Conservation (phyloP, 2,888 invertebrate genomes). For the Rhagium mordax region DNA sequence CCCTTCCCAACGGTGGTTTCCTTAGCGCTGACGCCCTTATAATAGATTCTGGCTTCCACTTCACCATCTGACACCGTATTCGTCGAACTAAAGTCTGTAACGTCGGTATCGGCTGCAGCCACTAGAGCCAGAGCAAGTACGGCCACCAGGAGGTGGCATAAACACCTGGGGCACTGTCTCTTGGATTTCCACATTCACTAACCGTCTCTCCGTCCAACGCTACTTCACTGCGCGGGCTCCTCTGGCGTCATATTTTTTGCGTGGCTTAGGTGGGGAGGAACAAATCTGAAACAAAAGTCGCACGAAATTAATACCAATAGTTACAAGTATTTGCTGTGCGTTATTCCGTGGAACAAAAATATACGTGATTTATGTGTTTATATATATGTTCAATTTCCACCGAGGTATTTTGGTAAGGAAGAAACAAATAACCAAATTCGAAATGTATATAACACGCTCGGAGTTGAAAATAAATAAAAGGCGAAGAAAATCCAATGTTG, state of each 20-base stretch:
- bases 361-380: background rate
- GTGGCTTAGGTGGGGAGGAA: background rate
- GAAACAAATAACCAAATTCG: background rate
- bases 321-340: too few species aligned
- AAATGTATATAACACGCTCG: background rate
- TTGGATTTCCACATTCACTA: slow-evolving; percentile 52
- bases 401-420: background rate
- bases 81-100: slow-evolving; percentile 77
- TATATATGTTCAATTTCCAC: background rate
- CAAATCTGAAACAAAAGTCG: background rate
- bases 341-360: too few species aligned
- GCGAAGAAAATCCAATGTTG: background rate
- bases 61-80: slow-evolving; percentile 81
- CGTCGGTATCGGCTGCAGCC: slow-evolving; percentile 59
- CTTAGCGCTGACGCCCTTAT: slow-evolving; percentile 77
- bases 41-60: slow-evolving; percentile 77
- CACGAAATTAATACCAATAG: too few species aligned
- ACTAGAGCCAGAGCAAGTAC: slow-evolving; percentile 41
- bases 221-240: background rate
- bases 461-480: background rate
- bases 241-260: background rate
- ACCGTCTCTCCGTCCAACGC: background rate
- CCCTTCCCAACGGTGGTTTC: slow-evolving; percentile 77
- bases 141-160: slow-evolving; percentile 61
- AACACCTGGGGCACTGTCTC: slow-evolving; percentile 58